Conservation (phyloP, 2,797 vertebrate genomes). For the Hydrolagus colliei region DNA sequence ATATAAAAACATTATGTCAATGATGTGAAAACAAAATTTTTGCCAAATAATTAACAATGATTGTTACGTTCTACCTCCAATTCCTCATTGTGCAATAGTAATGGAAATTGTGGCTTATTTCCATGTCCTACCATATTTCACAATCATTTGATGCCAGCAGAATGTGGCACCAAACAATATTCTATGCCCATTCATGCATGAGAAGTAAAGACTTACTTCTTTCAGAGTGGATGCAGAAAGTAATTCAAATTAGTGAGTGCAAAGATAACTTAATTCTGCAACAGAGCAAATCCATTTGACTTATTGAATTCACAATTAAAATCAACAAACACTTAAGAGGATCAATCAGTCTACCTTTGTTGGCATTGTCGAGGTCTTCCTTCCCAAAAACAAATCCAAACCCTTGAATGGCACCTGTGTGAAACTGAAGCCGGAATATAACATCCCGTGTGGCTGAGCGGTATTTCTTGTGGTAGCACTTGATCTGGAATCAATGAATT, state of each 20-base stretch:
- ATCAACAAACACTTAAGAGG: background rate
- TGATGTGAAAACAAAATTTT: background rate
- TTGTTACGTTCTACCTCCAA: background rate
- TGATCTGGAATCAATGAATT: conserved; percentile 59
- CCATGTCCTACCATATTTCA: background rate
- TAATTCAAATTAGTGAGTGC: no score
- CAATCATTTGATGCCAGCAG: background rate
- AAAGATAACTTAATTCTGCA: no score
- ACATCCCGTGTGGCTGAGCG: conserved; percentile 66
- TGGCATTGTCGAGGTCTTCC: conserved; percentile 80
- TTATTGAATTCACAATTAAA: background rate
- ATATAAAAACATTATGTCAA: no score
- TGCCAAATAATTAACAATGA: background rate
- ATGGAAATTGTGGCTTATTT: background rate
- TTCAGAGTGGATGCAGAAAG: no score
- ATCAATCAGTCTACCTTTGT: conserved; percentile 60
- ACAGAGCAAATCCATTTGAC: no score
- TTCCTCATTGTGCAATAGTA: background rate
- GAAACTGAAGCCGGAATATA: conserved; percentile 87
- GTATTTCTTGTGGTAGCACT: conserved; percentile 83
- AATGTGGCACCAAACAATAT: no score
- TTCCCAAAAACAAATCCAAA: conserved; percentile 74
- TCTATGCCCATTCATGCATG: no score
- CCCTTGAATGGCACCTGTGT: conserved; percentile 82
- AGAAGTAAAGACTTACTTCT: no score